Percentiles rank a stretch among this genome's conserved stretches.
Evolutionary conservation across 1,140 invertebrate species (phyloP).

Genomic region (Capitella teleta): DNA sequence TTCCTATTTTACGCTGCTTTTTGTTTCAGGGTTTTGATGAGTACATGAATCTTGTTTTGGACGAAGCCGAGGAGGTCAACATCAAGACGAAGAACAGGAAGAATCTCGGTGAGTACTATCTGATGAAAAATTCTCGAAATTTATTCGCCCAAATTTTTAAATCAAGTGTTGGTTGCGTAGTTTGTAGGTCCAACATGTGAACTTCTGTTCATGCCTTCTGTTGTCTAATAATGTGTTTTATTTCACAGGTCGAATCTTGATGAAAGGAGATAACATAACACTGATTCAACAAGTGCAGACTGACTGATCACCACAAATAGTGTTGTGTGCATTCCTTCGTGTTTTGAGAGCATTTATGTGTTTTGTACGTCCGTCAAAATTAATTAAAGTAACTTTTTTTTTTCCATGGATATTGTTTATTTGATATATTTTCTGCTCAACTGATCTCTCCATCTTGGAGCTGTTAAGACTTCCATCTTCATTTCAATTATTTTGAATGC

Average conservation of each 20-base stretch:
- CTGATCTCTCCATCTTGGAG: too few relatives aligned
- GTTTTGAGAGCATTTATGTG: too few relatives aligned
- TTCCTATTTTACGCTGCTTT: background rate
- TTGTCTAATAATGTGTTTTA: slow-evolving; percentile 3
- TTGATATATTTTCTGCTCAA: too few relatives aligned
- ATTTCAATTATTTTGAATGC: too few relatives aligned
- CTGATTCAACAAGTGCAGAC: slow-evolving; percentile 53
- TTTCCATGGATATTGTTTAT: too few relatives aligned
- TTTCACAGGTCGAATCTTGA: slow-evolving; percentile 49
- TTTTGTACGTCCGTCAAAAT: too few relatives aligned
- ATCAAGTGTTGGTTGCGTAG: background rate
- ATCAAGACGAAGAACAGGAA: slow-evolving; percentile 78
- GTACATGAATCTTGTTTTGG: slow-evolving; percentile 98
- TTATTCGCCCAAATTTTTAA: background rate
- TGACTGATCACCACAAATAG: background rate
- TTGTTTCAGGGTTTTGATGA: slow-evolving; percentile 79
- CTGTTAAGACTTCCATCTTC: too few relatives aligned
- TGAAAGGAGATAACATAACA: slow-evolving; percentile 91
- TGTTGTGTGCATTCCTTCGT: too few relatives aligned
- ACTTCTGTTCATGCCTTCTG: background rate
- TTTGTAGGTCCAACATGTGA: background rate
- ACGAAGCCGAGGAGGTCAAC: slow-evolving; percentile 92
- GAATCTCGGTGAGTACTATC: slow-evolving; percentile 57
- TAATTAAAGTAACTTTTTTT: too few relatives aligned
- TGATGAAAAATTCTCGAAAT: background rate